Evolutionary conservation across 2,888 invertebrate genomes (phyloP).

Genomic region (Choristoneura rosaceana): DNA sequence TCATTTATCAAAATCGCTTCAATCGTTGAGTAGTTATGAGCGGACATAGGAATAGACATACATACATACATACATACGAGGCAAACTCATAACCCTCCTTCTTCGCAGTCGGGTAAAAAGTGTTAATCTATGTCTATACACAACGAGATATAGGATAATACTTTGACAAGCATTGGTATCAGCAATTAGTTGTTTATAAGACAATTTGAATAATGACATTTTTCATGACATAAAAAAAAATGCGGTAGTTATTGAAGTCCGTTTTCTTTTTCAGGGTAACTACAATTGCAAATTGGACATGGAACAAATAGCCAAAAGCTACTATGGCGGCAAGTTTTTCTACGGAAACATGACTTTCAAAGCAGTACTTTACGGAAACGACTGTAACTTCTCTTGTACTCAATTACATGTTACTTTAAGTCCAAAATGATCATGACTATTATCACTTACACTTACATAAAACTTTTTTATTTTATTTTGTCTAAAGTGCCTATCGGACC

Average conservation of each 20-base stretch:
- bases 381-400: constrained; percentile 64
- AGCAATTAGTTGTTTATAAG: too few relatives aligned
- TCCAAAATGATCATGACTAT: constrained; percentile 48
- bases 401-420: constrained; percentile 51
- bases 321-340: constrained; percentile 58
- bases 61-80: too few relatives aligned
- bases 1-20: too few relatives aligned
- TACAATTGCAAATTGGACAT: constrained; percentile 53
- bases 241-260: background rate
- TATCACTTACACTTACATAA: background rate
- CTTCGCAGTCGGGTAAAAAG: too few relatives aligned
- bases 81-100: too few relatives aligned
- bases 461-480: background rate
- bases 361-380: constrained; percentile 55
- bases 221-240: background rate
- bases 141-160: too few relatives aligned
- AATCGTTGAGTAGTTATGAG: too few relatives aligned
- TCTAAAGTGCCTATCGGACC: too few relatives aligned
- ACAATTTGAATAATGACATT: too few relatives aligned
- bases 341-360: constrained; percentile 57
- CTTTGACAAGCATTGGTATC: too few relatives aligned
- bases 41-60: too few relatives aligned
- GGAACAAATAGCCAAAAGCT: constrained; percentile 52
- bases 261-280: constrained; percentile 54
- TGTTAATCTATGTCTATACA: too few relatives aligned